Evolutionary conservation across 2,113 vertebrate species (phyloP).

Genomic region (Chiloscyllium plagiosum): DNA sequence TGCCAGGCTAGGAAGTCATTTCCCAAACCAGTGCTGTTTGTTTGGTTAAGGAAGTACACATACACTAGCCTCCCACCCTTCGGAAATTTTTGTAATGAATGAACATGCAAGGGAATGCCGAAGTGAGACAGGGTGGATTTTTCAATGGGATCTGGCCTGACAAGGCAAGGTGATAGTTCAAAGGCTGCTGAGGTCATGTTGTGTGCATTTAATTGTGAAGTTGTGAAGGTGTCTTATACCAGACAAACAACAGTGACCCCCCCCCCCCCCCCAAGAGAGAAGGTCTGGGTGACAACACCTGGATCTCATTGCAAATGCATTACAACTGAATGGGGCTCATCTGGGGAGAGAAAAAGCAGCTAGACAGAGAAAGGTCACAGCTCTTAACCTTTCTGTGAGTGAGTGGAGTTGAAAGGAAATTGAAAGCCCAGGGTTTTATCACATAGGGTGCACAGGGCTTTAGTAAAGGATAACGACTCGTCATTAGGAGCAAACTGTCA

Average conservation of each 20-base stretch:
- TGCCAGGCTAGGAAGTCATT: not conserved
- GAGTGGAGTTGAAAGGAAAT: constrained; percentile 22
- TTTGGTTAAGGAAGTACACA: not conserved
- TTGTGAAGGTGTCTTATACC: not conserved
- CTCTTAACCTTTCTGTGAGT: constrained; percentile 20
- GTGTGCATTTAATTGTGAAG: not conserved
- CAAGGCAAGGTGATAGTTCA: not conserved
- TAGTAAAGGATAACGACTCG: constrained; percentile 27
- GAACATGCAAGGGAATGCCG: not conserved
- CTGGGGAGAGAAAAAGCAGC: constrained; percentile 2
- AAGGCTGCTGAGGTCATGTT: not conserved
- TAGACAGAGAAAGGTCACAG: constrained; percentile 15
- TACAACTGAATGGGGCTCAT: not conserved
- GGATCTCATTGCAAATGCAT: not conserved
- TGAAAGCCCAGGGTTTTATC: constrained; percentile 26
- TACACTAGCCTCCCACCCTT: not conserved
- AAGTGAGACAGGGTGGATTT: not conserved
- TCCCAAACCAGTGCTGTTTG: not conserved
- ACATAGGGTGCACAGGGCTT: not conserved
- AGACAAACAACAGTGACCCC: not conserved
- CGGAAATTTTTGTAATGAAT: not conserved
- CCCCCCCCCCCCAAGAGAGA: not conserved
- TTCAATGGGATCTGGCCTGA: not conserved
- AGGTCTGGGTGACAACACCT: not conserved
- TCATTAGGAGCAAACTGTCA: constrained; percentile 31